phyloP scores from a whole-genome alignment of 2,113 vertebrate genomes.

The Corythornis vintsioides region DNA sequence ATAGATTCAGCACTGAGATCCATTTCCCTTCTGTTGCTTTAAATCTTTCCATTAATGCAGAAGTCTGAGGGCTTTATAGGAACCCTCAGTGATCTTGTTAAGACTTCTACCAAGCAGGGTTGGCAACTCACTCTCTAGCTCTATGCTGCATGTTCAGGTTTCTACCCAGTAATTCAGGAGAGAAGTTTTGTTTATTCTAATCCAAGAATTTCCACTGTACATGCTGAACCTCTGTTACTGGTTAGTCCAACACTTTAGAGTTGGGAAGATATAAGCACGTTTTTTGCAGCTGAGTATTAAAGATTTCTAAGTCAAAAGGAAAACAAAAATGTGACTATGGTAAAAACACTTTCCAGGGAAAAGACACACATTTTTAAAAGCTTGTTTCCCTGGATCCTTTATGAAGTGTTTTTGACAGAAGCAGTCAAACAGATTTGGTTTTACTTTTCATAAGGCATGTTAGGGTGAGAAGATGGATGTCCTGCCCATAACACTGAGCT shows the following conservation, averaged over 20 bases:
- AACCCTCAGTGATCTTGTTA: not conserved
- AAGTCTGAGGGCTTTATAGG: not conserved
- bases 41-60: not conserved
- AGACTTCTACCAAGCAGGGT: fast-evolving
- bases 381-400: not conserved
- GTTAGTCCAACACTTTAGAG: not conserved
- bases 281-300: not conserved
- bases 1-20: not conserved
- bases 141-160: not conserved
- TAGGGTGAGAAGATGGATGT: fast-evolving
- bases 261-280: not conserved
- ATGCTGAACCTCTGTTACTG: not conserved
- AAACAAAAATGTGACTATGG: not conserved
- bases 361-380: not conserved
- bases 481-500: not conserved
- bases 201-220: not conserved
- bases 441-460: not conserved
- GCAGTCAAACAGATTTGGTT: not conserved
- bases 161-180: not conserved
- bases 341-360: not conserved
- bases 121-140: not conserved
- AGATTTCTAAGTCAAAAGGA: not conserved
- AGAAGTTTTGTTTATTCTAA: not conserved
- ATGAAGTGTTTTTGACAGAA: not conserved
- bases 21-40: not conserved